Percentiles rank a stretch among this genome's conserved stretches.
Evolutionary conservation across 2,888 invertebrate genomes (phyloP).

Genomic region (Didymodactylos carnosus): DNA sequence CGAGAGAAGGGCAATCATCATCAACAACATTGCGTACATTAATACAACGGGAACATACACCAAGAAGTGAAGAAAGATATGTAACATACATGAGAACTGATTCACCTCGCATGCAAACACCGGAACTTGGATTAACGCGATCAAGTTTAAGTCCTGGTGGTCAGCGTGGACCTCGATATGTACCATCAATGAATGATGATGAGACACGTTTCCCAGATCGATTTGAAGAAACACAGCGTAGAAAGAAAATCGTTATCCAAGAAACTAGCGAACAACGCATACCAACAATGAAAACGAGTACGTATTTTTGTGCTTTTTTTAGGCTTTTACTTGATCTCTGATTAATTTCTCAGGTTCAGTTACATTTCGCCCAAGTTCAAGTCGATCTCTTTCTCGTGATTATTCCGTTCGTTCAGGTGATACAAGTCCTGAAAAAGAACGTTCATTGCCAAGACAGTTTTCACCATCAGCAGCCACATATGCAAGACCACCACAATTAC

Average conservation of each 20-base stretch:
- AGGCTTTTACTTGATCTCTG: no score
- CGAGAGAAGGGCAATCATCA: background rate
- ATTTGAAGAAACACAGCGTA: background rate
- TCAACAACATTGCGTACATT: background rate
- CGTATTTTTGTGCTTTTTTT: background rate
- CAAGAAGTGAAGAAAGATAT: background rate
- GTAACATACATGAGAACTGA: background rate
- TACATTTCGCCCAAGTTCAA: background rate
- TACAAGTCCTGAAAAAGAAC: background rate
- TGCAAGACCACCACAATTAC: background rate
- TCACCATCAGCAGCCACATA: background rate
- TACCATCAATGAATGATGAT: background rate
- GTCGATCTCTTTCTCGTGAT: background rate
- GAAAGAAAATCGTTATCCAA: background rate
- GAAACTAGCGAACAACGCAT: background rate
- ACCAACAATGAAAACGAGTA: background rate
- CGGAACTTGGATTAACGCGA: background rate
- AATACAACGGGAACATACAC: background rate
- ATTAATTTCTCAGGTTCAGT: no score
- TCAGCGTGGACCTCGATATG: background rate
- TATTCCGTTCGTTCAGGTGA: background rate
- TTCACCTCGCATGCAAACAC: background rate
- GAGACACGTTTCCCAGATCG: background rate
- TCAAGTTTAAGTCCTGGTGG: background rate
- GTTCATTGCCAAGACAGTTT: background rate